Evolutionary conservation across 2,888 invertebrate species (phyloP).

Genomic region (Perithous albicinctus): DNA sequence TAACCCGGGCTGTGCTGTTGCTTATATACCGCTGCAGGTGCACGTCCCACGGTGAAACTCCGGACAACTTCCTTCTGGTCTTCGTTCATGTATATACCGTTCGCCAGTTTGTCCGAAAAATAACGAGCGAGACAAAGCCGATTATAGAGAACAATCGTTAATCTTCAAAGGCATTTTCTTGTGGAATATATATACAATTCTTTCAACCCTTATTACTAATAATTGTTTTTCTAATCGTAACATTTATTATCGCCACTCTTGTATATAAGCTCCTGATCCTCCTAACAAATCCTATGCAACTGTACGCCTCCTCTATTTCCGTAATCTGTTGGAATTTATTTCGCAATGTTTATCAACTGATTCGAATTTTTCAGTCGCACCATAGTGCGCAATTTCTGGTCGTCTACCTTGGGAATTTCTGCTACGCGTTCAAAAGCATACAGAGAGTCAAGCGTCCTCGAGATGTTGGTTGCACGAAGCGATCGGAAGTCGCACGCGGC

Average conservation of each 20-base stretch:
- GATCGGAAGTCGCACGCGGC: conserved; percentile 77
- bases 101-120: conserved; percentile 34
- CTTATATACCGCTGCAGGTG: conserved; percentile 73
- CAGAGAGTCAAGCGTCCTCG: conserved; percentile 40
- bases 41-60: conserved; percentile 71
- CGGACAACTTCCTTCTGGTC: conserved; percentile 70
- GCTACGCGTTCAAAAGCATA: conserved; percentile 5
- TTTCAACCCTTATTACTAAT: neutral
- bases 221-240: conserved; percentile 1
- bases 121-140: conserved; percentile 42
- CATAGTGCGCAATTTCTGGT: neutral
- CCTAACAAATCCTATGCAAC: neutral
- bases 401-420: conserved; percentile 18
- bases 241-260: neutral
- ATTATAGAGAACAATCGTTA: conserved; percentile 41
- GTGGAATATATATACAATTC: neutral
- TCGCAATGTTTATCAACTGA: neutral
- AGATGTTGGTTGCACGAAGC: conserved; percentile 55
- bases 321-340: neutral
- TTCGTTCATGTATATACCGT: conserved; percentile 23
- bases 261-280: neutral
- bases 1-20: conserved; percentile 39
- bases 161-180: conserved; percentile 7
- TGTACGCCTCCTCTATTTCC: neutral
- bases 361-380: neutral